Percentiles rank a stretch among this genome's conserved stretches.
These are phyloP conservation scores for Pseudeuparius sepicola DNA, from an alignment of 2,888 invertebrate species.

Conservation along the genomic window DNA sequence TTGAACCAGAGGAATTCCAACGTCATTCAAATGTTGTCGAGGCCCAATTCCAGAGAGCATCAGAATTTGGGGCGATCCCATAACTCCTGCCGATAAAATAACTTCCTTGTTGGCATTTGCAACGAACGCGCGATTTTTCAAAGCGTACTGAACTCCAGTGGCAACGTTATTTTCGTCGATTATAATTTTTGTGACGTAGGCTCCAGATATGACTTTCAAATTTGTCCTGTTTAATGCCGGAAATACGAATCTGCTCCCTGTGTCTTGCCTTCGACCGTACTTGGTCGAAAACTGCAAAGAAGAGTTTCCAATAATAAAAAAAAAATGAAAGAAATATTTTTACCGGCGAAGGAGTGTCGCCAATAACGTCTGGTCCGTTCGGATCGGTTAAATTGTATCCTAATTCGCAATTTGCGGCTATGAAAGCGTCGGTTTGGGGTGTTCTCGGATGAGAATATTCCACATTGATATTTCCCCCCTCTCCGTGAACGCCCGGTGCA, in stretches of 20 bases:
- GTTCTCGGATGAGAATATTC: constrained; percentile 20
- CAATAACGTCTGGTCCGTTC: constrained; percentile 50
- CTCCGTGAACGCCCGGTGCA: constrained; percentile 8
- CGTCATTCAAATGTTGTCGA: constrained; percentile 44
- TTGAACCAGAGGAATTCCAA: constrained; percentile 50
- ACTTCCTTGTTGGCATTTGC: constrained; percentile 59
- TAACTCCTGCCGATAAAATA: constrained; percentile 64
- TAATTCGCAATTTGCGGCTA: constrained; percentile 53
- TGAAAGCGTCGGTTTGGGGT: too few relatives aligned
- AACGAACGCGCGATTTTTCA: constrained; percentile 43
- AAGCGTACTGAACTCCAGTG: constrained; percentile 55
- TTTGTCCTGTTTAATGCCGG: constrained; percentile 54
- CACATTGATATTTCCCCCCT: constrained; percentile 18
- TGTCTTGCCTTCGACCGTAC: constrained; percentile 62
- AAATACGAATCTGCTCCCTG: constrained; percentile 63
- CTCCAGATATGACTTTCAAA: constrained; percentile 56
- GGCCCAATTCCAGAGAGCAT: constrained; percentile 76
- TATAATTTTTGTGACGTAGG: constrained; percentile 50
- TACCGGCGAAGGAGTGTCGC: constrained; percentile 57
- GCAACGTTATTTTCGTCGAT: constrained; percentile 49
- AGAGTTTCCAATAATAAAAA: too few relatives aligned
- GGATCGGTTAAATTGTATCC: constrained; percentile 61
- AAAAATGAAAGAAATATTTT: too few relatives aligned
- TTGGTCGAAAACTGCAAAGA: too few relatives aligned
- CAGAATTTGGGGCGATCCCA: constrained; percentile 72